Evolutionary conservation across 1,140 invertebrate genomes (phyloP).

Genomic region (Hylyphantes graminicola): DNA sequence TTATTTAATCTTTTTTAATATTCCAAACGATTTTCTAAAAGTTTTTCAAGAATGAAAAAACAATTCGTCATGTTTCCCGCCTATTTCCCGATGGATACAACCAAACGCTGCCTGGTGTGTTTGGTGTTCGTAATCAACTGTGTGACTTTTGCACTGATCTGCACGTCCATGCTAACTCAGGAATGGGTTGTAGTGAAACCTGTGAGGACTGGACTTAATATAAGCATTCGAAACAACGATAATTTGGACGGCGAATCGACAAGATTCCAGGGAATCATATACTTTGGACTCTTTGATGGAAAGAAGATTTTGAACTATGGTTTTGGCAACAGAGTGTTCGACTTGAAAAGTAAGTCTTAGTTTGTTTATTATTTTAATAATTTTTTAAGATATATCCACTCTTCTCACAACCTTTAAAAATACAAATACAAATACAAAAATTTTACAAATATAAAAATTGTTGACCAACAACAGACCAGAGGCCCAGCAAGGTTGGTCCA

Average conservation of each 20-base stretch:
- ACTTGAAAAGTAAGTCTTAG: conserved; percentile 64
- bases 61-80: conserved; percentile 38
- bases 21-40: neutral
- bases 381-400: neutral
- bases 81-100: conserved; percentile 56
- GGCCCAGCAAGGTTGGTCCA: no score
- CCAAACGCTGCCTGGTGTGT: conserved; percentile 46
- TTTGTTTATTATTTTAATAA: neutral
- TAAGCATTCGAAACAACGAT: conserved; percentile 30
- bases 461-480: no score
- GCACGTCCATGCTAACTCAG: conserved; percentile 42
- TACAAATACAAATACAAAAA: neutral
- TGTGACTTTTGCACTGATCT: conserved; percentile 45
- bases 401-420: neutral
- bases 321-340: conserved; percentile 77
- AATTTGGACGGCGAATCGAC: conserved; percentile 15
- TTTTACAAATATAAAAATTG: neutral
- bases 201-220: conserved; percentile 51
- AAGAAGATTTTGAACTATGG: conserved; percentile 84
- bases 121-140: conserved; percentile 39
- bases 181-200: conserved; percentile 56
- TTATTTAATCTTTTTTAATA: no score
- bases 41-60: neutral
- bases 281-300: conserved; percentile 86
- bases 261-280: conserved; percentile 79